Evolutionary conservation across 1,140 invertebrate genomes (phyloP), one percentile per base, ranked within the genome.

Genomic region (Triops cancriformis): DNA sequence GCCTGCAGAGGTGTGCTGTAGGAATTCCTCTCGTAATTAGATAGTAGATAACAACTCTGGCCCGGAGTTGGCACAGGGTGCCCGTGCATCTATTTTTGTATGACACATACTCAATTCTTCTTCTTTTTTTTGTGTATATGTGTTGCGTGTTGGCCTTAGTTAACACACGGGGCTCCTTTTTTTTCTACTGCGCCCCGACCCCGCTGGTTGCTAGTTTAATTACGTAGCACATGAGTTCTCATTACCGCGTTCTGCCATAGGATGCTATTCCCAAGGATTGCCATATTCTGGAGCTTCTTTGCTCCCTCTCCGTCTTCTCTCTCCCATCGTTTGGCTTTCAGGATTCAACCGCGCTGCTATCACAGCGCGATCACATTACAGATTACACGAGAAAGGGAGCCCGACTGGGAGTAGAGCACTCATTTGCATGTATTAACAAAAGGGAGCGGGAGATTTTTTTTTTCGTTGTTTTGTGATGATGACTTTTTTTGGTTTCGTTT

Each of bases 291-390:
- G 51, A 23, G 23, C 18, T 23, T 64, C 51, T 64, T 64, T 64
- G 5, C 23, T 23, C 51, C 51, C 51, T 64, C 51, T 18, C 51
- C 31, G 31, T 37, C 31, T 37, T 37, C 7, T 2, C 31, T 7
- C 31, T 37, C 31, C 31, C 31, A 37, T 37, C 31, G 14, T 64
- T 64, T 23, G 51, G 51, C n/a, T 64, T 64, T 64, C 51, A 23
- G 51, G 14, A 64, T 64, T 64, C 51, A 64, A 64, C 51, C 51
- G 51, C 0, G n/a, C 51, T 64, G 51, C 51, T 64, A 64, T 64
- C 51, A 64, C 14, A 64, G 51, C 51, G 51, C 51, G 51, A 64
- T 64, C 51, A 64, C 51, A 64, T 64, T 64, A 64, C 51, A 64
- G 51, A 18, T 64, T 64, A 64, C 51, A 64, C 14, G 18, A 64